phyloP scores from a whole-genome alignment of 1,140 invertebrate species.

The Cydia amplana region DNA sequence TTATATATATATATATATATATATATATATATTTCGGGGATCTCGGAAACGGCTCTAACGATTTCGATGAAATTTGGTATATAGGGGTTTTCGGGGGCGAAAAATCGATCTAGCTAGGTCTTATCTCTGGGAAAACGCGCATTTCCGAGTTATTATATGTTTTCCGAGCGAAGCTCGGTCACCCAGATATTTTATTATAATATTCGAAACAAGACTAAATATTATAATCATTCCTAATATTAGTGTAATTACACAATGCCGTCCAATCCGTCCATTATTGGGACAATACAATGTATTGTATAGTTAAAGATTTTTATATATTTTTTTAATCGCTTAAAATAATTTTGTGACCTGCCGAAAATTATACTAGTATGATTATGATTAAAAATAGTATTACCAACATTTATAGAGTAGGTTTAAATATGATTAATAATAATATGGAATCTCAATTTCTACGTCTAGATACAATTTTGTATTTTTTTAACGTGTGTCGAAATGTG shows the following conservation, averaged over 20 bases:
- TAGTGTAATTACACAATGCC: neutral
- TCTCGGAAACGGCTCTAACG: too few relatives aligned
- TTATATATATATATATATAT: too few relatives aligned
- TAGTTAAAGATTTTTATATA: neutral
- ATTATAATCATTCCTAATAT: neutral
- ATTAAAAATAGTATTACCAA: neutral
- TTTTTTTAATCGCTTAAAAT: neutral
- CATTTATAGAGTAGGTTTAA: neutral
- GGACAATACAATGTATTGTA: neutral
- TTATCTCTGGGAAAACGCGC: too few relatives aligned
- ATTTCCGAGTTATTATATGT: too few relatives aligned
- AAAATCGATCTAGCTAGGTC: too few relatives aligned
- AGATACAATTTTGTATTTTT: neutral
- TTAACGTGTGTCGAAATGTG: neutral
- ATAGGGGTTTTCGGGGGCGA: too few relatives aligned
- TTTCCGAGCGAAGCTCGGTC: too few relatives aligned
- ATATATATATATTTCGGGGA: too few relatives aligned
- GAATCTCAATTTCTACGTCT: neutral
- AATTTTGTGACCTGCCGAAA: too few relatives aligned
- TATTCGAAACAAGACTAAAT: too few relatives aligned
- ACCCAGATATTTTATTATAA: too few relatives aligned
- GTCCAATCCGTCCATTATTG: conserved; percentile 12
- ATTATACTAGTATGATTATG: neutral
- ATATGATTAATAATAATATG: neutral
- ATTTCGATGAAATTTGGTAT: too few relatives aligned